Base-by-base conservation (phyloP, 2,888 invertebrate species). In the Melitaea athalia region DNA sequence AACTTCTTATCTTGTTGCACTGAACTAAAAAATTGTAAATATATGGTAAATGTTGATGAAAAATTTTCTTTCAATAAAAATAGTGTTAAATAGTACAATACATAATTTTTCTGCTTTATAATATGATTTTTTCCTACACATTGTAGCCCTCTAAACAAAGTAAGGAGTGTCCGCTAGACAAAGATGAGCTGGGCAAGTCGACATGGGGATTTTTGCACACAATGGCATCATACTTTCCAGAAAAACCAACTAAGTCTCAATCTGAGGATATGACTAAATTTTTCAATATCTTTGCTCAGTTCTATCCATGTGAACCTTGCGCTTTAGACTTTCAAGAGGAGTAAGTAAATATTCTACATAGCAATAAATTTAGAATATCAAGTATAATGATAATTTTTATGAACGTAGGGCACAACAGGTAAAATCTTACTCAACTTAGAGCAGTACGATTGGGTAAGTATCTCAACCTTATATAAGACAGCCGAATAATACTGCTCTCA, bases 191-290 rank as follows among this genome's bases (percentile, higher is more conserved):
- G 55, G 97, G 97, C 33, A 94, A 94, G 5, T 94, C 95, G 63
- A 97, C 99, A 3, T 99, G 99, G 99, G 95, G 97, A 7, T 95
- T 99, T 76, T 93, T 99, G 3, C 99, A 99, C 84, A 97, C 99
- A 0, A 98, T 99, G 95, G 98, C 98, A 4, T 97, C 98, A 0
- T 97, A 98, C 85, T 99, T 96, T 89, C 98, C 99, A 0, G 95
- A 96, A 5, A 94, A 95, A 76, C 99, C 99, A 0, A 94, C 95
- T 0, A 87, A 87, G 7, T 86, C 93, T 55, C 95, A 98, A 77
- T 94, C 96, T 63, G 89, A 93, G 0, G 95, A 97, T 74, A 97
- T 99, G 95, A 94, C 92, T 59, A 93, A 93, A 50, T 99, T 99
- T 84, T 96, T 99, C 74, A 92, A 94, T 53, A 92, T 96, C 47